Percentiles rank a stretch among this genome's conserved stretches.
phyloP scores from a whole-genome alignment of 2,888 invertebrate genomes.

The Ryuthela nishihirai region DNA sequence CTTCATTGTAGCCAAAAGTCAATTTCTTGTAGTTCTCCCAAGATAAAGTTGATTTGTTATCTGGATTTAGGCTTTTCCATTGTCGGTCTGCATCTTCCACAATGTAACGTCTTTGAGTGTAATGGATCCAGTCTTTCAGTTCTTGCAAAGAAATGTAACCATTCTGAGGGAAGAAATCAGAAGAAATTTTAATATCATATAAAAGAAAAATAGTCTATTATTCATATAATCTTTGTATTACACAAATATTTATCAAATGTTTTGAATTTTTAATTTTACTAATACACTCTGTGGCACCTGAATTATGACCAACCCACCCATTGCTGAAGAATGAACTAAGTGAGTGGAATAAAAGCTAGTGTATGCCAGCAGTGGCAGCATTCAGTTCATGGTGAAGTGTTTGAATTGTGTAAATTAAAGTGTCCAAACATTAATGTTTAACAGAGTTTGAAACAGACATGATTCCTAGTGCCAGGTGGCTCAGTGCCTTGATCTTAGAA shows the following conservation, averaged over 20 bases:
- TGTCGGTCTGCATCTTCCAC: constrained; percentile 87
- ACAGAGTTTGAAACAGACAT: too few species aligned
- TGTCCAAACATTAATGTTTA: too few species aligned
- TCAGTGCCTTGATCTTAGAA: too few species aligned
- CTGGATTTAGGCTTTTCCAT: constrained; percentile 86
- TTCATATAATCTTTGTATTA: neutral
- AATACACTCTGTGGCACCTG: too few species aligned
- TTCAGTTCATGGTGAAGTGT: too few species aligned
- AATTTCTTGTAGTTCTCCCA: constrained; percentile 78
- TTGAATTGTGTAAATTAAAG: too few species aligned
- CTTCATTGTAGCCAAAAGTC: constrained; percentile 84
- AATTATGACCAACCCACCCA: too few species aligned
- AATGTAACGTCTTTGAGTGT: constrained; percentile 88
- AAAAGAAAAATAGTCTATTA: neutral
- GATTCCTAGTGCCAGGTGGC: too few species aligned
- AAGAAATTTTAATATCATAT: neutral
- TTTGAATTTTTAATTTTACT: too few species aligned
- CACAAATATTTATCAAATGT: neutral
- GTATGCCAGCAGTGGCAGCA: too few species aligned
- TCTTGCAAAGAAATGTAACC: constrained; percentile 80
- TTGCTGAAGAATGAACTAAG: too few species aligned
- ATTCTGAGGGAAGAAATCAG: constrained; percentile 53
- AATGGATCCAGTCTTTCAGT: constrained; percentile 92
- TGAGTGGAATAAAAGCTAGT: too few species aligned
- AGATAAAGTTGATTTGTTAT: constrained; percentile 65